Evolutionary conservation across 1,140 invertebrate species (phyloP).

Genomic region (Drosophila melanica): DNA sequence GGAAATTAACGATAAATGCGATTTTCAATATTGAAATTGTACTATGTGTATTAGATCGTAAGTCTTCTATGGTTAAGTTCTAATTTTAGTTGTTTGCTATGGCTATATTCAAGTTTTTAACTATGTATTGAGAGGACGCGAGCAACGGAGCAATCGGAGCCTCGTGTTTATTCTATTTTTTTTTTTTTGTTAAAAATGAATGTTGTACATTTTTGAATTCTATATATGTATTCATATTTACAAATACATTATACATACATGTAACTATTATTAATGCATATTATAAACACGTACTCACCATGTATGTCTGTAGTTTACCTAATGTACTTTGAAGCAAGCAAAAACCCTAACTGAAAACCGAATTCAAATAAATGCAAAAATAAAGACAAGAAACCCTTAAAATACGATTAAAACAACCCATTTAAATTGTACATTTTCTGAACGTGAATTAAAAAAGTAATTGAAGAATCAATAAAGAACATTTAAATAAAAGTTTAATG

Average conservation of each 20-base stretch:
- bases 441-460: conserved; percentile 73
- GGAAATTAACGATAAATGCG: conserved; percentile 21
- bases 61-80: conserved; percentile 72
- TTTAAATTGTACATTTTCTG: conserved; percentile 77
- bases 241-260: conserved; percentile 35
- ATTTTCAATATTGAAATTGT: conserved; percentile 57
- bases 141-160: neutral
- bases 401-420: conserved; percentile 36
- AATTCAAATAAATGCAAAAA: conserved; percentile 38
- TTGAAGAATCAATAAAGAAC: conserved; percentile 55
- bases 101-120: conserved; percentile 80
- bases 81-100: conserved; percentile 80
- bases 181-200: conserved; percentile 75
- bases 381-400: conserved; percentile 14
- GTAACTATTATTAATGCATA: conserved; percentile 52
- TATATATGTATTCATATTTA: conserved; percentile 62
- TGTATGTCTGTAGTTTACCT: conserved; percentile 79
- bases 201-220: conserved; percentile 82
- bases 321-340: conserved; percentile 68
- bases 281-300: conserved; percentile 44
- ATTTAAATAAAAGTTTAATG: conserved; percentile 9
- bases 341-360: conserved; percentile 45
- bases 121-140: conserved; percentile 44
- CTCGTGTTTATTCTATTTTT: conserved; percentile 41
- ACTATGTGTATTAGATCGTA: conserved; percentile 76